Evolutionary conservation across 2,113 vertebrate genomes (phyloP), one percentile per base, ranked within the genome.

Genomic region (Thalassoma bifasciatum): DNA sequence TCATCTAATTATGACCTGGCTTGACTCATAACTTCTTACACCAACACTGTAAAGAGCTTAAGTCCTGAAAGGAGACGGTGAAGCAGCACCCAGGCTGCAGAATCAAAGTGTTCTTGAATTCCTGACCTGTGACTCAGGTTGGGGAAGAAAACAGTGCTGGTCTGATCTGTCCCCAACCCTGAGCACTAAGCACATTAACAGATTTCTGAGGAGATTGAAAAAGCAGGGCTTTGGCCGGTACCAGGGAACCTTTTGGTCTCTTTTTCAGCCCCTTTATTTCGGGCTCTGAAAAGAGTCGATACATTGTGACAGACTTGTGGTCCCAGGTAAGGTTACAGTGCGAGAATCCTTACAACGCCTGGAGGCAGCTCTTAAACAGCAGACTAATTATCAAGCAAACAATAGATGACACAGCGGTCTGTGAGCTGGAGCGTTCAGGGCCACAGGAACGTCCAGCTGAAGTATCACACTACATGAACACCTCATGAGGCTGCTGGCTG

Each of bases 171-270:
- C 44, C 46, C 56, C 53, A 21, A 59, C 47, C 22, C 24, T 60
- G 67, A 81, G 66, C 58, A 38, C 40, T 81, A 86, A 89, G 84
- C 61, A 80, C 76, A 81, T 91, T 79, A 81, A 79, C 85, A 90
- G 84, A 84, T 82, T 78, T 86, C 42, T 77, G 52, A 73, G 66
- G 9, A 70, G 60, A 79, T 66, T 83, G 84, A 61, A 86, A 85
- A 85, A 75, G 34, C 74, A 75, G 66, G 50, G 30, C 62, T 21
- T 72, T 42, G 46, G 71, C 75, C 37, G 12, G 47, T 44, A 70
- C 34, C 23, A 57, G 44, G 61, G 69, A 81, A 63, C 50, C 52
- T 61, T 68, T 46, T 37, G 9, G 0, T 69, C 17, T 49, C 13
- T 36, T 66, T 71, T 4, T 23, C 47, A 17, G 16, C 17, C 19